Conservation (phyloP, 2,888 invertebrate genomes). For the Onthophagus sagittarius region DNA sequence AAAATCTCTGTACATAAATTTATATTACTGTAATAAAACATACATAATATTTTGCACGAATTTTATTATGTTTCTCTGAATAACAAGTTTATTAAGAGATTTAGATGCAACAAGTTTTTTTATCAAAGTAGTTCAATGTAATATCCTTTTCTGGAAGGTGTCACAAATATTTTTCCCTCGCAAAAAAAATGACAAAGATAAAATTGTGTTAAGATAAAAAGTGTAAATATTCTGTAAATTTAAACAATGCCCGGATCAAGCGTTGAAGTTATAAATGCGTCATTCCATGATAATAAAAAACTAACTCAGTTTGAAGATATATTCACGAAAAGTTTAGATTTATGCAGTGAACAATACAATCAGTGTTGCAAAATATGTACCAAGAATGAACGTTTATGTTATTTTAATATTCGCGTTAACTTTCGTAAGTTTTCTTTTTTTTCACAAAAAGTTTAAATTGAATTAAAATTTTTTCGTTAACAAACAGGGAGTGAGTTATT, state of each 20-base stretch:
- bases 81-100: too few relatives aligned
- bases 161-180: background rate
- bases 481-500: background rate
- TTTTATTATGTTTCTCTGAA: too few relatives aligned
- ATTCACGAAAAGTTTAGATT: background rate
- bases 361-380: background rate
- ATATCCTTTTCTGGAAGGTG: background rate
- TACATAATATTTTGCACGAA: too few relatives aligned
- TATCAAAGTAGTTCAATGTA: background rate
- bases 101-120: background rate
- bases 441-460: background rate
- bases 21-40: background rate
- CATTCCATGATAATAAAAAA: background rate
- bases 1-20: conserved; percentile 3
- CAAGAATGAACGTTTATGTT: background rate
- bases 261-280: background rate
- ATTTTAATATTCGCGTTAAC: background rate
- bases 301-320: background rate
- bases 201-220: background rate
- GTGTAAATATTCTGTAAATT: background rate
- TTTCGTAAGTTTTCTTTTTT: background rate
- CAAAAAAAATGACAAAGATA: background rate
- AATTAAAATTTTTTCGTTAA: background rate
- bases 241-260: background rate
- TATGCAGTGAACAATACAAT: background rate